These are phyloP conservation scores for Diaphora mendica DNA, from an alignment of 2,888 invertebrate genomes.

Conservation along the genomic window DNA sequence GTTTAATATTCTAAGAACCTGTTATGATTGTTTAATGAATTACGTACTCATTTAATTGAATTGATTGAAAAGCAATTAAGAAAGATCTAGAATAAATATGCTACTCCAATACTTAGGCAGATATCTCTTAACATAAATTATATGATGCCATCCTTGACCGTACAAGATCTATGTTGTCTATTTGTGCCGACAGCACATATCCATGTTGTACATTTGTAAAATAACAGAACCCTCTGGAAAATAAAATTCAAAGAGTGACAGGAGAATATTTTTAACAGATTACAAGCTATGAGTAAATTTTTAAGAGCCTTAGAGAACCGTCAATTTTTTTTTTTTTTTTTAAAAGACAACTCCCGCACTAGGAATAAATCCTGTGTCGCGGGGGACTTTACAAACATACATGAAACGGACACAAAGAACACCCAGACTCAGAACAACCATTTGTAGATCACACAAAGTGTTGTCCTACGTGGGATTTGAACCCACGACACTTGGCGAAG, in stretches of 20 bases:
- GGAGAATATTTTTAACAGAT: not conserved
- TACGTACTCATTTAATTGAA: too few relatives aligned
- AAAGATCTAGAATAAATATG: not conserved
- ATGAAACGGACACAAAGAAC: too few relatives aligned
- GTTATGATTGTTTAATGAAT: not conserved
- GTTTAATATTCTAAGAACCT: not conserved
- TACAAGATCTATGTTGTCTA: not conserved
- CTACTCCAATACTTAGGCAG: not conserved
- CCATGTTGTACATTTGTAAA: not conserved
- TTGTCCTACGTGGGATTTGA: too few relatives aligned
- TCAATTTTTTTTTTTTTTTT: too few relatives aligned
- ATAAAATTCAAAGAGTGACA: not conserved
- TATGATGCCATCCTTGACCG: not conserved
- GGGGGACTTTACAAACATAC: too few relatives aligned
- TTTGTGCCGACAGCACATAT: not conserved
- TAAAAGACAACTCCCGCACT: too few relatives aligned
- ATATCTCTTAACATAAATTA: not conserved
- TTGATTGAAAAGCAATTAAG: not conserved
- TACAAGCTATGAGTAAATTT: not conserved
- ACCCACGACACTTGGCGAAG: too few relatives aligned
- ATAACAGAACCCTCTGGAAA: not conserved
- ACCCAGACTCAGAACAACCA: too few relatives aligned
- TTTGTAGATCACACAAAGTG: too few relatives aligned
- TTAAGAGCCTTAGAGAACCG: not conserved
- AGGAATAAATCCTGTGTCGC: too few relatives aligned